Evolutionary conservation across 92 coral and sea anemone genomes (phyloP), one percentile per base, ranked within the genome.

Genomic region (Virgularia gustaviana): DNA sequence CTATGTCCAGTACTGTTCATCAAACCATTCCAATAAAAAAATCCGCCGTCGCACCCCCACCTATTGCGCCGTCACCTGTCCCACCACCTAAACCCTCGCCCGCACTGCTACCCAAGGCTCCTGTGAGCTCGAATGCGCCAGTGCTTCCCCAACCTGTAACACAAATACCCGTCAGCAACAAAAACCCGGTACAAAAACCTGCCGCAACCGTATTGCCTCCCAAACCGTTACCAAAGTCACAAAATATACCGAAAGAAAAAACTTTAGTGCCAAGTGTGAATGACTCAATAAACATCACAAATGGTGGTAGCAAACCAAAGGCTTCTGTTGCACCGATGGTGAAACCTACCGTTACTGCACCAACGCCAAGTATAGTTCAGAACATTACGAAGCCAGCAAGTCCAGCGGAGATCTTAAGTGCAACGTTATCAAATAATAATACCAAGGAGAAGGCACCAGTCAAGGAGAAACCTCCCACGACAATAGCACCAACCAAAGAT

Each of bases 11-110:
- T 23, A 18, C 35, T 27, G 53, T 41, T 34, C 30, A 71, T 58
- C 73, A 59, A 71, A 63, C 78, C 59, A 63, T 71, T 79, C 57
- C 71, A 70, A 70, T 70, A 63, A 58, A 9, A 44, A 64, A 32
- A 71, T 19, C 74, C 8, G 31, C 13, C 9, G 18, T 22, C 36
- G 51, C 24, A 67, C 43, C 36, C 44, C 36, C 49, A 8, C 56
- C 71, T 58, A 66, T 60, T 49, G 36, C 75, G 12, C 36, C 59
- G 37, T 34, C 60, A 76, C 63, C 59, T 61, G 81, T 35, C 8
- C 83, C 78, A 45, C 34, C 62, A 19, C 61, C 64, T 34, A 68
- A 54, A 71, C 72, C 78, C 27, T 52, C 29, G 28, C 3, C n/a
- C n/a, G n/a, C 58, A 52, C 30, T 52, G 1, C 2, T 33, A 20